Percentiles rank a stretch among this genome's conserved stretches.
These are phyloP conservation scores for Ormyrus thymus DNA, from an alignment of 2,888 invertebrate genomes.

Conservation along the genomic window DNA sequence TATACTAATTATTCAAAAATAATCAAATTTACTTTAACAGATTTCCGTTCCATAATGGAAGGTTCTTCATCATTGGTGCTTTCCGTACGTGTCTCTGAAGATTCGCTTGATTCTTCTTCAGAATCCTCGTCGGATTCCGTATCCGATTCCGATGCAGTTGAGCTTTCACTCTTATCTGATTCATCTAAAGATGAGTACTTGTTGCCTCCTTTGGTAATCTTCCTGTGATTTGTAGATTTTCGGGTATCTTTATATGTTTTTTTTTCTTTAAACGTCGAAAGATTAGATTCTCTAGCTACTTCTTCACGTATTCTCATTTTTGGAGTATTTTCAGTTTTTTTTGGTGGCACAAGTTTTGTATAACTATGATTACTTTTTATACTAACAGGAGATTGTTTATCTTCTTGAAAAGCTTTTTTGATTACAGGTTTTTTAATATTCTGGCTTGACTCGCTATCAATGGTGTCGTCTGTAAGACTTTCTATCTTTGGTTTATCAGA, in stretches of 20 bases:
- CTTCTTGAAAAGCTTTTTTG: not conserved
- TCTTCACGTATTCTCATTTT: slow-evolving; percentile 35
- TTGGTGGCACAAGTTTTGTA: slow-evolving; percentile 6
- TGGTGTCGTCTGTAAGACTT: slow-evolving; percentile 22
- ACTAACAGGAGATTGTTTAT: slow-evolving; percentile 2
- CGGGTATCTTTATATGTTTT: slow-evolving; percentile 11
- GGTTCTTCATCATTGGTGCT: slow-evolving; percentile 55
- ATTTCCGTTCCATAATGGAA: slow-evolving; percentile 2
- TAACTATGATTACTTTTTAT: slow-evolving; percentile 29
- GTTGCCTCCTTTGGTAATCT: slow-evolving; percentile 32
- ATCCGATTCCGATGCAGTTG: slow-evolving; percentile 56
- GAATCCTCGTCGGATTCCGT: slow-evolving; percentile 44
- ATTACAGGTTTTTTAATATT: slow-evolving; percentile 38
- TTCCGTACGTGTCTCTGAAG: slow-evolving; percentile 58
- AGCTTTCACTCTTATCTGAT: slow-evolving; percentile 57
- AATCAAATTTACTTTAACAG: slow-evolving; percentile 9
- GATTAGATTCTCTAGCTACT: slow-evolving; percentile 31
- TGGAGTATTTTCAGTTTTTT: slow-evolving; percentile 18
- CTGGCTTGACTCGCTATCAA: slow-evolving; percentile 54
- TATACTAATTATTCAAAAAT: slow-evolving; percentile 4
- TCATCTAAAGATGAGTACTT: slow-evolving; percentile 53
- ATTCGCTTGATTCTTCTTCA: slow-evolving; percentile 43
- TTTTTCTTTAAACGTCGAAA: slow-evolving; percentile 23
- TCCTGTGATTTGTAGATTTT: slow-evolving; percentile 2
- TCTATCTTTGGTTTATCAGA: slow-evolving; percentile 7